Conservation (phyloP, 2,888 invertebrate species). For the Andrena marginata region DNA sequence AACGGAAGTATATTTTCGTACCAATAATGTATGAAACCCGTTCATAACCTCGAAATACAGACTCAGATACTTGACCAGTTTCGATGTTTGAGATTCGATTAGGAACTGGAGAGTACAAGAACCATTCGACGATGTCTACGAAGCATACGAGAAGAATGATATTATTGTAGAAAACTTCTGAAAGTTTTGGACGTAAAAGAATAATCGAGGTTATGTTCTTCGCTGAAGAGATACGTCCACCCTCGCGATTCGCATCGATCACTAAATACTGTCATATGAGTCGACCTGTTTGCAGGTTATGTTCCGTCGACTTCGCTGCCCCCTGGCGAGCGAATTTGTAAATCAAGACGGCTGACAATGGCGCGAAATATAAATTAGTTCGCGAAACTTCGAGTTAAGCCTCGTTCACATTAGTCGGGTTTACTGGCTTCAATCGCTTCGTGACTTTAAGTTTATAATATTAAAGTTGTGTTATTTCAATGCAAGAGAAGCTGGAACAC, state of each 20-base stretch:
- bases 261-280: not conserved
- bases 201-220: conserved; percentile 33
- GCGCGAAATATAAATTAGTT: not conserved
- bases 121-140: not conserved
- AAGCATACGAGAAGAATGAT: conserved; percentile 24
- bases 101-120: not conserved
- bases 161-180: not conserved
- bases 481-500: too few relatives aligned
- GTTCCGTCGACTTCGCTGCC: not conserved
- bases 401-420: too few relatives aligned
- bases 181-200: conserved; percentile 5
- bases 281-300: not conserved
- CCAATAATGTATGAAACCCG: conserved; percentile 20
- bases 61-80: not conserved
- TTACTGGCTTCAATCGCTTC: too few relatives aligned
- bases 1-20: conserved; percentile 29
- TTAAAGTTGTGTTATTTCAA: too few relatives aligned
- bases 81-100: not conserved
- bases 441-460: too few relatives aligned
- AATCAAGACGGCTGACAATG: not conserved
- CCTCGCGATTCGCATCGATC: not conserved
- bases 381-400: too few relatives aligned
- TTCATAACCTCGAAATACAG: conserved; percentile 47
- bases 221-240: not conserved
- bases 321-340: not conserved